These are phyloP conservation scores for Cosmia trapezina DNA, from an alignment of 2,888 invertebrate species.

Conservation along the genomic window DNA sequence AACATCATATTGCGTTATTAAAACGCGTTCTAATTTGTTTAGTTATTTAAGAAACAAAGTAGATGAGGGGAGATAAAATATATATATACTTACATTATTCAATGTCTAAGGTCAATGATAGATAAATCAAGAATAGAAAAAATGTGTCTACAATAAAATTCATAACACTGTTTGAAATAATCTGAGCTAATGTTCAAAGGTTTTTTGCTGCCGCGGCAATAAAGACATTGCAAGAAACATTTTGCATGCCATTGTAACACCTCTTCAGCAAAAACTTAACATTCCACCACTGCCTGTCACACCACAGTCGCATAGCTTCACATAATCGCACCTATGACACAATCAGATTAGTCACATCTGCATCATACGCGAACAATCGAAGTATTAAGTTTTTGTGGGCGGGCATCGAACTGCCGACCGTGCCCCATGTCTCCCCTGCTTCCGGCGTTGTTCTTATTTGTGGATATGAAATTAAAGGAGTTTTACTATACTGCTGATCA, in stretches of 20 bases:
- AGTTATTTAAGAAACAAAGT: neutral
- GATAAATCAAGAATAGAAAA: constrained; percentile 4
- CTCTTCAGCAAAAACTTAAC: constrained; percentile 27
- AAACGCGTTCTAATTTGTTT: neutral
- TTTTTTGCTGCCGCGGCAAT: constrained; percentile 16
- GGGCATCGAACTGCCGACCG: constrained; percentile 78
- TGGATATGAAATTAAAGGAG: constrained; percentile 27
- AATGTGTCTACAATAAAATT: neutral
- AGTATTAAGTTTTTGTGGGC: constrained; percentile 71
- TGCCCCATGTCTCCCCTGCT: constrained; percentile 65
- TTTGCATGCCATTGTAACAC: constrained; percentile 31
- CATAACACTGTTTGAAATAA: constrained; percentile 1
- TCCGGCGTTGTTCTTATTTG: constrained; percentile 62
- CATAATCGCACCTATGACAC: constrained; percentile 54
- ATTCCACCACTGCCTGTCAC: constrained; percentile 21
- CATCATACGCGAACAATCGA: constrained; percentile 69
- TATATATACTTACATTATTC: neutral
- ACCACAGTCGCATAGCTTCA: constrained; percentile 20
- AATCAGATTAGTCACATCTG: constrained; percentile 65
- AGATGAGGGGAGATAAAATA: constrained; percentile 6
- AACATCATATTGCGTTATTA: neutral
- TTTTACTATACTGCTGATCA: constrained; percentile 13
- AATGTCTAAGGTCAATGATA: constrained; percentile 25
- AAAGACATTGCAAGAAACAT: constrained; percentile 21
- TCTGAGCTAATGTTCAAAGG: constrained; percentile 1